Conservation (phyloP, 2,888 invertebrate genomes). For the Lamellibrachia satsuma region DNA sequence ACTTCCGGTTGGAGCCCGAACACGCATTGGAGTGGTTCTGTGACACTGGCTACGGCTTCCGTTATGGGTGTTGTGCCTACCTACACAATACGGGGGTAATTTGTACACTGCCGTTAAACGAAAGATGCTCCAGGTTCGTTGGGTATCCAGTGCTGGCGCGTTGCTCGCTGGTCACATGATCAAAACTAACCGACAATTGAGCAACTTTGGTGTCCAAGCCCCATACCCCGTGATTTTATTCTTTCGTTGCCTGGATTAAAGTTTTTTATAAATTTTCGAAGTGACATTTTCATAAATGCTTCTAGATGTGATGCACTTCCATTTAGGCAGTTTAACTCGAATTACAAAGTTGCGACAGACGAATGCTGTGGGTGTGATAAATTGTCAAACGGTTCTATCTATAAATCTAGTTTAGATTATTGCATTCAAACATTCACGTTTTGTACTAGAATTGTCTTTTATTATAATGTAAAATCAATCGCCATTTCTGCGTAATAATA, state of each 20-base stretch:
- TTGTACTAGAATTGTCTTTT: background rate
- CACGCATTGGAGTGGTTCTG: background rate
- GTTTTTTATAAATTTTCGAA: background rate
- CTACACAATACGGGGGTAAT: background rate
- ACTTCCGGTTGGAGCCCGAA: background rate
- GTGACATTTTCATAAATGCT: conserved; percentile 1
- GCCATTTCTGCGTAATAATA: background rate
- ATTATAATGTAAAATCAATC: background rate
- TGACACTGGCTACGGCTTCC: background rate
- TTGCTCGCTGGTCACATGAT: background rate
- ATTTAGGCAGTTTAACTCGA: background rate
- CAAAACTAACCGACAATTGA: background rate
- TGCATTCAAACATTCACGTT: background rate
- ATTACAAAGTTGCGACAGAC: background rate
- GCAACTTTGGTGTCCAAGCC: background rate
- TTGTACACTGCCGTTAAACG: background rate
- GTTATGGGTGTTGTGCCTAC: background rate
- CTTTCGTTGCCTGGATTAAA: background rate
- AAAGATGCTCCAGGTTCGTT: background rate
- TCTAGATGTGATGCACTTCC: background rate
- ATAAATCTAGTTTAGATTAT: background rate
- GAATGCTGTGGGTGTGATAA: background rate
- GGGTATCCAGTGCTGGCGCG: background rate
- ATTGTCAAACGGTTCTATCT: background rate
- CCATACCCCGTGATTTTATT: conserved; percentile 1